Conservation (phyloP, 2,888 invertebrate species). For the Ectemnius lituratus region DNA sequence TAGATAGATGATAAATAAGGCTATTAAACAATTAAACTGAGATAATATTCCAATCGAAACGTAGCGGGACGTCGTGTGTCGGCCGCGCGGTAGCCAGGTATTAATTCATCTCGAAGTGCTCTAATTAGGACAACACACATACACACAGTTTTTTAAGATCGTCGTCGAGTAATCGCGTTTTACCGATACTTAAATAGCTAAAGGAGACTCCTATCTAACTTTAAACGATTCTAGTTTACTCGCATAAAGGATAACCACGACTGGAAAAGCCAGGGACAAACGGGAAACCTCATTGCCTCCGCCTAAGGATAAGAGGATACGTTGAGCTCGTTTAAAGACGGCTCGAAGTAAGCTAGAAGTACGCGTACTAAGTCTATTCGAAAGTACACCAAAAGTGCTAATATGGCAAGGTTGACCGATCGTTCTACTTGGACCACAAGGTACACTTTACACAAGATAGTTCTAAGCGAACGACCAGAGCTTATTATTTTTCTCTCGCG, state of each 20-base stretch:
- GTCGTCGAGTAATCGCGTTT: slow-evolving; percentile 31
- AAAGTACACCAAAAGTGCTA: slow-evolving; percentile 61
- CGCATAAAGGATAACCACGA: slow-evolving; percentile 31
- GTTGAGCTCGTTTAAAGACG: slow-evolving; percentile 49
- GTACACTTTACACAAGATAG: not conserved
- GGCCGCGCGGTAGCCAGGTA: too few species aligned
- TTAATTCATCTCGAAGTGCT: too few species aligned
- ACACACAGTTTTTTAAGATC: slow-evolving; percentile 28
- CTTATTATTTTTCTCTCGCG: not conserved
- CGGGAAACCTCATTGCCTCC: slow-evolving; percentile 60
- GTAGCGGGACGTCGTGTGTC: slow-evolving; percentile 3
- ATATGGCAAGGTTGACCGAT: slow-evolving; percentile 12
- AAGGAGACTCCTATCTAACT: slow-evolving; percentile 54
- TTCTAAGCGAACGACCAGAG: not conserved
- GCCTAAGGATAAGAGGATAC: slow-evolving; percentile 64
- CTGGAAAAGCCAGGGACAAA: slow-evolving; percentile 21
- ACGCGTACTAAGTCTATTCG: slow-evolving; percentile 40
- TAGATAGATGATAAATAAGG: slow-evolving; percentile 52
- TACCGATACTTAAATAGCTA: slow-evolving; percentile 52
- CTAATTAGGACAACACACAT: slow-evolving; percentile 42
- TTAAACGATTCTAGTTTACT: slow-evolving; percentile 67
- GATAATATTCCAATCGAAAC: slow-evolving; percentile 42
- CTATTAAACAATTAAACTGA: slow-evolving; percentile 41
- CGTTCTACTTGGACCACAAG: slow-evolving; percentile 6
- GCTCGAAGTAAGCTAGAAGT: slow-evolving; percentile 44